phyloP scores from a whole-genome alignment of 1,140 invertebrate species.

The Drosophila kepulauana region DNA sequence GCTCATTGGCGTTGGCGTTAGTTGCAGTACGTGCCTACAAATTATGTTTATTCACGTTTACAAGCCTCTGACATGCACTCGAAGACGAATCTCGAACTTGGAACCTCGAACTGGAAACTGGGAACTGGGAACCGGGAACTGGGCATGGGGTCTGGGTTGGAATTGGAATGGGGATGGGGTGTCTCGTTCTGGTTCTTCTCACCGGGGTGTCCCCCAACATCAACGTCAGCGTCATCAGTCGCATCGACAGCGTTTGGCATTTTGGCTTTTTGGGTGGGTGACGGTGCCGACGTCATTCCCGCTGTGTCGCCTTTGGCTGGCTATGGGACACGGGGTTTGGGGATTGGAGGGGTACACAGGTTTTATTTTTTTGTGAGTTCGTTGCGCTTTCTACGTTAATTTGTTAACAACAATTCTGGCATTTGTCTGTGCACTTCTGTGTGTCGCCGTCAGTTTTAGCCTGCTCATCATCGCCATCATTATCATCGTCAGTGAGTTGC shows the following conservation, averaged over 20 bases:
- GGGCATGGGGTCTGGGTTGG: constrained; percentile 25
- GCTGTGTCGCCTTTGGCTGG: constrained; percentile 58
- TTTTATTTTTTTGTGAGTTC: constrained; percentile 47
- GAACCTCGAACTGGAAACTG: constrained; percentile 25
- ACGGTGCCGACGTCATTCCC: constrained; percentile 64
- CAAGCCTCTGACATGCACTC: constrained; percentile 81
- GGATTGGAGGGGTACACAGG: background rate
- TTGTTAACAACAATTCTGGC: constrained; percentile 75
- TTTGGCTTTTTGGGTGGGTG: constrained; percentile 52
- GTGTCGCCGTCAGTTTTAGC: constrained; percentile 52
- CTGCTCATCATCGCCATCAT: constrained; percentile 19
- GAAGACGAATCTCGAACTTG: constrained; percentile 48
- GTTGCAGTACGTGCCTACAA: constrained; percentile 76
- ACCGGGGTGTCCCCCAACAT: constrained; percentile 77
- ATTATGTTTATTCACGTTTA: constrained; percentile 83
- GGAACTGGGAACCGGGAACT: constrained; percentile 27
- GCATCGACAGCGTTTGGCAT: constrained; percentile 72
- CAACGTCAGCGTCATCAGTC: constrained; percentile 78
- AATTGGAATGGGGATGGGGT: constrained; percentile 1
- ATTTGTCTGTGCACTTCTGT: constrained; percentile 58
- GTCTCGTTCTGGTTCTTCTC: constrained; percentile 43
- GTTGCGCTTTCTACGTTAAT: constrained; percentile 83
- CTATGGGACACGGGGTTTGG: background rate
- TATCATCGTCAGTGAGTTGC: constrained; percentile 5
- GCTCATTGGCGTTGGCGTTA: constrained; percentile 78